Conservation (phyloP, 2,888 invertebrate species). For the Pseudococcus longispinus region DNA sequence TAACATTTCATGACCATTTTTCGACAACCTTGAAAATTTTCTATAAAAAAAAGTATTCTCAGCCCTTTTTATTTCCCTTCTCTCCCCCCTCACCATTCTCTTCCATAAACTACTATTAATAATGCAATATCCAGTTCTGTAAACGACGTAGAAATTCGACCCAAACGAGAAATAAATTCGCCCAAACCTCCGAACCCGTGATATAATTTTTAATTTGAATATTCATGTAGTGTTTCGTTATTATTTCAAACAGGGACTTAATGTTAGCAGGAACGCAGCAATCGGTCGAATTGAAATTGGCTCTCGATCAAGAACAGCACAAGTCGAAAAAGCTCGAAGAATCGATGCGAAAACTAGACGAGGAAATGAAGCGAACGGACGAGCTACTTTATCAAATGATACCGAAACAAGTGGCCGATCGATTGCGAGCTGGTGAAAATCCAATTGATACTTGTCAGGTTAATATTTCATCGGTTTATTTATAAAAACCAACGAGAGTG, state of each 20-base stretch:
- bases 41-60: not conserved
- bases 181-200: not conserved
- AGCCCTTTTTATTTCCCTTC: not conserved
- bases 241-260: constrained; percentile 74
- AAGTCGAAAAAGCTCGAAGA: constrained; percentile 96
- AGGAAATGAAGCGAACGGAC: constrained; percentile 95
- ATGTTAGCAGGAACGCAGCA: constrained; percentile 97
- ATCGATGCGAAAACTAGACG: constrained; percentile 93
- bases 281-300: constrained; percentile 93
- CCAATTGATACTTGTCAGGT: constrained; percentile 98
- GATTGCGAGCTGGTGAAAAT: constrained; percentile 90
- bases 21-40: too few species aligned
- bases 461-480: constrained; percentile 18
- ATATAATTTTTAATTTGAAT: not conserved
- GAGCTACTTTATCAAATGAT: constrained; percentile 98
- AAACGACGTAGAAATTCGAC: not conserved
- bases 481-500: not conserved
- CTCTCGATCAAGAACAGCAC: constrained; percentile 94
- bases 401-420: constrained; percentile 95
- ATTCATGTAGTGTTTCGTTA: not conserved
- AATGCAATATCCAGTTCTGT: not conserved
- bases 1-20: too few species aligned
- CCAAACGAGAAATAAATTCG: not conserved
- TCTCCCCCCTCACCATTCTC: not conserved
- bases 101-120: too few species aligned